Base-by-base conservation (phyloP, 2,888 invertebrate genomes). In the Oegoconia quadripuncta region DNA sequence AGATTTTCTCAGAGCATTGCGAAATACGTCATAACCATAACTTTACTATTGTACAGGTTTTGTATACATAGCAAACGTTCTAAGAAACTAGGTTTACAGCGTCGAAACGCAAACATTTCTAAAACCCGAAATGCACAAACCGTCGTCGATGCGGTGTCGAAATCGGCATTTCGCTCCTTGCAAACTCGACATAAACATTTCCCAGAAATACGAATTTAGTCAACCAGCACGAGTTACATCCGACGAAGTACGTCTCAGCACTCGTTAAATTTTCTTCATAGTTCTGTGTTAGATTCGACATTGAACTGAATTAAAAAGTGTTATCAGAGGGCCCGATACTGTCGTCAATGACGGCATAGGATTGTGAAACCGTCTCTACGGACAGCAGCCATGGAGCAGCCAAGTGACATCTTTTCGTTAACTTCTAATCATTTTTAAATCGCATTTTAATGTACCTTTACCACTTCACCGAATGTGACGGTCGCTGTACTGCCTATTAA, bases 31-130 rank as follows among this genome's bases (percentile, higher is more conserved):
- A 42, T 38, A 40, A 35, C 40, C 27, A 20, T 30, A 31, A 27
- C n/a, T n/a, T n/a, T 15, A 32, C 27, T 28, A 34, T 41, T 41
- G 37, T 25, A 37, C 32, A 31, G 30, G 38, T 42, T 42, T 42
- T 41, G 41, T 38, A 26, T 34, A 38, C 42, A 35, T 31, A 31
- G 36, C 22, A 13, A 27, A 26, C 23, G 38, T 42, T 42, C 38
- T 42, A 22, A 62, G 72, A 69, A 84, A 76, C 74, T 81, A 74
- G 84, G 84, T 84, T 84, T 83, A 84, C 75, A 72, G 59, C 81
- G 58, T 66, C 52, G 61, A 66, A 73, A 78, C 71, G 71, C 76
- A 79, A 82, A 81, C 75, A 78, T 74, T 79, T 70, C 74, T 70
- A 65, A 76, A 76, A 74, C 76, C 75, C 69, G 64, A 72, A 78